Percentiles rank a stretch among this genome's conserved stretches.
Conservation (phyloP, 2,113 vertebrate species). For the Phylloscopus trochilus region DNA sequence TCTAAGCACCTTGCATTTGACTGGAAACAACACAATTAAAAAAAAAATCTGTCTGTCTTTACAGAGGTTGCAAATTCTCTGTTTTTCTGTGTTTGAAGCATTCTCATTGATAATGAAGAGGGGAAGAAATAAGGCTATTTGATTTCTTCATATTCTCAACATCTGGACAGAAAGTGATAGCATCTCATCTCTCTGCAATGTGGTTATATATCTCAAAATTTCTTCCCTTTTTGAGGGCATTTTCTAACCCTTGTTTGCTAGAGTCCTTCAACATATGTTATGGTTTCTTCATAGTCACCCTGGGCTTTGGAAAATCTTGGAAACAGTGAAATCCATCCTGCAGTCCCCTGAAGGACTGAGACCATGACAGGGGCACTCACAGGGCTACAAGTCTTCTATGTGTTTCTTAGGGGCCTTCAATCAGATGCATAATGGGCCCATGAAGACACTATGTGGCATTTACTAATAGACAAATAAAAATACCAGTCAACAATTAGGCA, state of each 20-base stretch:
- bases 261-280: rapidly evolving
- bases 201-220: neutral
- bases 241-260: neutral
- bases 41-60: neutral
- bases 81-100: neutral
- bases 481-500: neutral
- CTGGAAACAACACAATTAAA: neutral
- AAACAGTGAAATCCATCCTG: neutral
- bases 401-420: neutral
- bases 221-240: rapidly evolving
- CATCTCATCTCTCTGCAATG: neutral
- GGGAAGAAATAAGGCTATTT: neutral
- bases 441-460: neutral
- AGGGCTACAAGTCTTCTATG: neutral
- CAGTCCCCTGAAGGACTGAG: neutral
- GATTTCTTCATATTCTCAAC: neutral
- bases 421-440: rapidly evolving
- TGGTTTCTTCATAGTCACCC: neutral
- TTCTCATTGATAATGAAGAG: neutral
- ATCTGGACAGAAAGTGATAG: neutral
- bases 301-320: neutral
- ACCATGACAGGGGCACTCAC: rapidly evolving
- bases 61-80: neutral
- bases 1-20: neutral
- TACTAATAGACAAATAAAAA: neutral